Base-by-base conservation (phyloP, 2,888 invertebrate species). In the Pemphredon lugubris region DNA sequence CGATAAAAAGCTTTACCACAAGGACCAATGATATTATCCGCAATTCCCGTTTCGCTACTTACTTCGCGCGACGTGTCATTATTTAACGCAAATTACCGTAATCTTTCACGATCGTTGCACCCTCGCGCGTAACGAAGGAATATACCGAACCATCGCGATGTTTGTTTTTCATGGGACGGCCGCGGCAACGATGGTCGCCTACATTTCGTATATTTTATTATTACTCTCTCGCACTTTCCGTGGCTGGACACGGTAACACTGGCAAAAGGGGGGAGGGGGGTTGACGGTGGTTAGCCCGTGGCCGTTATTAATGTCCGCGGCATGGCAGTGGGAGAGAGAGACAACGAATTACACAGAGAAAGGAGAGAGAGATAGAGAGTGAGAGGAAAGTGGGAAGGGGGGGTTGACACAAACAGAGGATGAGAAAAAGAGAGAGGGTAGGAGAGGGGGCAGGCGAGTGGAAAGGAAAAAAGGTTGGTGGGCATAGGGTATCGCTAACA, bases 261-360 rank as follows among this genome's bases (percentile, higher is more conserved):
- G 79, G 75, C 68, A 65, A 75, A 65, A 81, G 73, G 77, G 79
- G 75, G 66, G 63, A 75, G 61, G 79, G 73, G 77, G 81, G 82
- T 74, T 79, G 81, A 74, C 75, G 78, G 78, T 82, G 82, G 83
- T 81, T 74, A 77, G 82, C 75, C 73, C 81, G 83, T 83, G 87
- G 81, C 82, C 84, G 87, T 88, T 88, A 88, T 88, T 88, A 88
- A 88, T 88, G 88, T 85, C 84, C 82, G 81, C 77, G 83, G 83
- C 81, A 77, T 65, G 64, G 64, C 26, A 32, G 40, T 45, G 53
- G 26, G 50, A 16, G 32, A 53, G 16, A 51, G 60, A 44, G 65
- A 69, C 72, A 70, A 61, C 59, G 64, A 61, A 64, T 58, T 69
- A 67, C 54, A 55, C 55, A 60, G 59, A 59, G 59, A 39, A 21